Conservation (phyloP, 2,888 invertebrate species). For the Phyllotreta striolata region DNA sequence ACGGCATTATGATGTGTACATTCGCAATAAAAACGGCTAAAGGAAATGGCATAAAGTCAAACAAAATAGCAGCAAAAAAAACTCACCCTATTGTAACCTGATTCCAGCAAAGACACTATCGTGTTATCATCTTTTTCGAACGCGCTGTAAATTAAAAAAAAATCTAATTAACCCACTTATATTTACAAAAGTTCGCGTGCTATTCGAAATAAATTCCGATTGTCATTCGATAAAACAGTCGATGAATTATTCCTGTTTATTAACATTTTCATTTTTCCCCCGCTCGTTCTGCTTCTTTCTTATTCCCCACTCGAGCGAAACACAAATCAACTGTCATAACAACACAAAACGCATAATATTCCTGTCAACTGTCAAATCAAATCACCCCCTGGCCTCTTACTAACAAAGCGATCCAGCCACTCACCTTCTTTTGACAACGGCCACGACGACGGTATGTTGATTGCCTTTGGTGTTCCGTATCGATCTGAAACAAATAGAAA, state of each 20-base stretch:
- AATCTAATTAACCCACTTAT: too few relatives aligned
- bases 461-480: constrained; percentile 80
- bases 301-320: too few relatives aligned
- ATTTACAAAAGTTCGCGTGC: too few relatives aligned
- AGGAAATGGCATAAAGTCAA: neutral
- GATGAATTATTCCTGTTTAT: constrained; percentile 3
- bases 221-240: constrained; percentile 9
- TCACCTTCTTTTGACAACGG: constrained; percentile 88
- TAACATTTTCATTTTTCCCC: neutral
- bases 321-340: too few relatives aligned
- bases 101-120: constrained; percentile 78
- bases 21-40: neutral
- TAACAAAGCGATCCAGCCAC: constrained; percentile 40
- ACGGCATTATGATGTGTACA: too few relatives aligned
- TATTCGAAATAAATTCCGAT: neutral
- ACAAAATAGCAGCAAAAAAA: neutral
- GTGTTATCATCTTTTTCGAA: constrained; percentile 85
- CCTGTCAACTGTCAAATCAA: too few relatives aligned
- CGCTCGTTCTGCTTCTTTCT: too few relatives aligned
- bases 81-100: constrained; percentile 92
- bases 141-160: constrained; percentile 69
- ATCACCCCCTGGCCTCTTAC: too few relatives aligned
- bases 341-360: too few relatives aligned
- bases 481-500: constrained; percentile 67
- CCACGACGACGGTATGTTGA: constrained; percentile 80